phyloP scores from a whole-genome alignment of 2,888 invertebrate species.

The Spisula solida region DNA sequence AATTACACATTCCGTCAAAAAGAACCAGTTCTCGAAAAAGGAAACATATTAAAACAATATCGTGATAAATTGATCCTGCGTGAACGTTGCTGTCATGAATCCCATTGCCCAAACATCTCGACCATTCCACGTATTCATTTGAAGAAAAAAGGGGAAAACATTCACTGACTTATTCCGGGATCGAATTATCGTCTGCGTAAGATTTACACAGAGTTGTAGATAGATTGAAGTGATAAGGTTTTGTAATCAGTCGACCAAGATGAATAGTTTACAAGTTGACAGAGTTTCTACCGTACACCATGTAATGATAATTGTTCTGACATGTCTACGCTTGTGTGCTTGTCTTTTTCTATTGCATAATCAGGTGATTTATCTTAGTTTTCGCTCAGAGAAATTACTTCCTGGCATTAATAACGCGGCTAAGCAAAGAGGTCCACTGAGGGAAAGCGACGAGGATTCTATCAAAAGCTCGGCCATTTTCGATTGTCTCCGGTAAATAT shows the following conservation, averaged over 20 bases:
- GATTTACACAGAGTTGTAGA: slow-evolving; percentile 5
- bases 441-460: background rate
- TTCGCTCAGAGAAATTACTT: background rate
- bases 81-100: background rate
- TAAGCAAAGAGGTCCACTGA: background rate
- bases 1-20: background rate
- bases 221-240: slow-evolving; percentile 10
- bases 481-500: background rate
- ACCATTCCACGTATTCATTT: background rate
- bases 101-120: background rate
- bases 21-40: background rate
- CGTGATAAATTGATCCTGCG: background rate
- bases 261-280: slow-evolving; percentile 21
- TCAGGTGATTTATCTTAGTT: background rate
- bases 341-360: slow-evolving; percentile 14
- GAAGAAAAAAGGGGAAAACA: background rate
- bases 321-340: slow-evolving; percentile 26
- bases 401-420: background rate
- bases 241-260: slow-evolving; percentile 6
- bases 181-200: slow-evolving; percentile 10
- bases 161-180: background rate
- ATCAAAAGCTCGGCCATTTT: background rate
- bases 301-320: slow-evolving; percentile 20
- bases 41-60: background rate
- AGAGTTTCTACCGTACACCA: background rate